Conservation (phyloP, 2,113 vertebrate species). For the Brachyhypopomus occidentalis region DNA sequence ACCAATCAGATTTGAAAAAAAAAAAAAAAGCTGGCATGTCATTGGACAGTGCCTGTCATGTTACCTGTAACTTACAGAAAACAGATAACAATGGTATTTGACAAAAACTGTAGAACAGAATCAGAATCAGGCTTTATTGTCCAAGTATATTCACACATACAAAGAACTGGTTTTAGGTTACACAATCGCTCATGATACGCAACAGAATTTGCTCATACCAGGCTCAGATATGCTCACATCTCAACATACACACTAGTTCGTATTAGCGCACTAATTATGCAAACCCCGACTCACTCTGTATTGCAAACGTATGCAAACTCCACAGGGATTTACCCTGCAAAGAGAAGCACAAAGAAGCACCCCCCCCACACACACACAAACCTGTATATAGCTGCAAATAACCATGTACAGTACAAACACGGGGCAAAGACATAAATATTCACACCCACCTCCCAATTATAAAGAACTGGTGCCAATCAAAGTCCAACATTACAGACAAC, state of each 20-base stretch:
- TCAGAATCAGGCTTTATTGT: too few relatives aligned
- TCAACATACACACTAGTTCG: background rate
- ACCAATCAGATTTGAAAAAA: conserved; percentile 5
- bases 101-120: background rate
- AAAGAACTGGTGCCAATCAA: conserved; percentile 22
- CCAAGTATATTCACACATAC: too few relatives aligned
- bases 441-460: conserved; percentile 1
- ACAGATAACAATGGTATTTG: background rate
- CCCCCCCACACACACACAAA: conserved; percentile 5
- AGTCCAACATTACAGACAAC: conserved; percentile 2
- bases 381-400: conserved; percentile 19
- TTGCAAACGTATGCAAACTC: conserved; percentile 22
- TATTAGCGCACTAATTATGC: conserved; percentile 30
- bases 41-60: background rate
- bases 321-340: background rate
- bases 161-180: too few relatives aligned
- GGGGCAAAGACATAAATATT: conserved; percentile 14
- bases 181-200: too few relatives aligned
- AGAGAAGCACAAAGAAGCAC: background rate
- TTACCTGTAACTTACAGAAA: conserved; percentile 15
- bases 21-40: background rate
- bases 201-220: too few relatives aligned
- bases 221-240: conserved; percentile 7
- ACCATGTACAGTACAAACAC: conserved; percentile 1
- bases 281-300: background rate